phyloP scores from a whole-genome alignment of 1,140 invertebrate species.

The Lineus longissimus region DNA sequence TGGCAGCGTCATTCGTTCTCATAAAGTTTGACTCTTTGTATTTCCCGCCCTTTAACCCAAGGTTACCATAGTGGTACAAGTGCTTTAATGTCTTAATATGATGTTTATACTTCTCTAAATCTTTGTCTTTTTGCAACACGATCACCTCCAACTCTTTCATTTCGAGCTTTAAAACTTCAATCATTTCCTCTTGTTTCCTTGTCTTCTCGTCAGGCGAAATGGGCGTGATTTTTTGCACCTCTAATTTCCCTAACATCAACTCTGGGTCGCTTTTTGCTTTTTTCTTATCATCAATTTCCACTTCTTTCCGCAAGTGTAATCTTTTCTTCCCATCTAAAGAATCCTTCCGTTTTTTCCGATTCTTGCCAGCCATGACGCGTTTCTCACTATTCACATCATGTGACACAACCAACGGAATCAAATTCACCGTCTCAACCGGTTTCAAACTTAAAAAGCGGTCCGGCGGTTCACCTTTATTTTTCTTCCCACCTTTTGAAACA shows the following conservation, averaged over 20 bases:
- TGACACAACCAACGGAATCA: too few species aligned
- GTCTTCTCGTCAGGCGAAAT: not conserved
- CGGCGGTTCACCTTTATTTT: too few species aligned
- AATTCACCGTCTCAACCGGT: too few species aligned
- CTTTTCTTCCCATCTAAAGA: not conserved
- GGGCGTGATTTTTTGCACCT: not conserved
- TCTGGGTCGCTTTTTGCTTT: not conserved
- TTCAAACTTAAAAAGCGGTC: too few species aligned
- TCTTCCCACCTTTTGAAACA: too few species aligned
- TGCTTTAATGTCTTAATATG: slow-evolving; percentile 3
- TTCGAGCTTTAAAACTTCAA: not conserved
- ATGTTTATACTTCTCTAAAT: not conserved
- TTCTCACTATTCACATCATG: not conserved
- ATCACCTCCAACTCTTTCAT: not conserved
- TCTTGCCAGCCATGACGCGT: not conserved
- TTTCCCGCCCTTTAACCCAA: not conserved
- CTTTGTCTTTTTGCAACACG: not conserved
- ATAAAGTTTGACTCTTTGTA: not conserved
- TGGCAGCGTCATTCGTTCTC: not conserved
- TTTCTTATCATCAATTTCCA: not conserved
- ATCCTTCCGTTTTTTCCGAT: not conserved
- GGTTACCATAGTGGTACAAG: slow-evolving; percentile 2
- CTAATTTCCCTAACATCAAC: not conserved
- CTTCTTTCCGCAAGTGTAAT: not conserved
- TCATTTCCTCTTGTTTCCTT: not conserved